phyloP scores from a whole-genome alignment of 2,113 vertebrate genomes.

The Sapayoa aenigma region DNA sequence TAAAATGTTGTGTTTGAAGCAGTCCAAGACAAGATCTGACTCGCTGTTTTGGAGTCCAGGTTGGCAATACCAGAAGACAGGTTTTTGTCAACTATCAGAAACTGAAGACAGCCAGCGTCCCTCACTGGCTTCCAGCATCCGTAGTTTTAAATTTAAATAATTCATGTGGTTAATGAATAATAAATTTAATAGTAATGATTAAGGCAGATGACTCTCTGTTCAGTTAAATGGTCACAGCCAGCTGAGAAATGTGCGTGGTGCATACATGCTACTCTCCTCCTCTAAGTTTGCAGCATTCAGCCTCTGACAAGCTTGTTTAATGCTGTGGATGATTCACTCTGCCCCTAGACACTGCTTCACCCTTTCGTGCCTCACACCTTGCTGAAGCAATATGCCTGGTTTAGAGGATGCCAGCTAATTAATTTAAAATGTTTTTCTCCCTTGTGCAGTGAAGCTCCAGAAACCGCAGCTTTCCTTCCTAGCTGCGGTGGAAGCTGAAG shows the following conservation, averaged over 20 bases:
- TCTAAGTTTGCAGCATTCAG: neutral
- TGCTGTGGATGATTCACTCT: neutral
- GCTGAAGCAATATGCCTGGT: neutral
- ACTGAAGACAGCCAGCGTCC: neutral
- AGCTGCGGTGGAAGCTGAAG: neutral
- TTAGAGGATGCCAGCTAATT: neutral
- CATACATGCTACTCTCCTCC: neutral
- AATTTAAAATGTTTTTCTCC: neutral
- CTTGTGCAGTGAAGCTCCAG: neutral
- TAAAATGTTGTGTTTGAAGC: neutral
- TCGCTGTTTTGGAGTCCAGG: neutral
- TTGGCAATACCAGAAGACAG: neutral
- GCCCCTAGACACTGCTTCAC: neutral
- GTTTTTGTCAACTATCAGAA: neutral
- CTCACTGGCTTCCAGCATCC: neutral
- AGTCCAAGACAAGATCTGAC: neutral
- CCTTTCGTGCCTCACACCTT: neutral
- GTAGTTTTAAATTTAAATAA: slow-evolving; percentile 32
- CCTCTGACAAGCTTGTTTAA: neutral
- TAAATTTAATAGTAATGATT: slow-evolving; percentile 66
- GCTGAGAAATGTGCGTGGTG: neutral
- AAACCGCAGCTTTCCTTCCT: neutral
- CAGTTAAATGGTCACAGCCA: slow-evolving; percentile 40
- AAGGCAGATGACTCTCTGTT: slow-evolving; percentile 41
- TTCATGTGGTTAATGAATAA: slow-evolving; percentile 58